A percentile compares a stretch with the other conserved stretches of the same genome.
Conservation (phyloP, 2,888 invertebrate species). For the Leucophenga montana region DNA sequence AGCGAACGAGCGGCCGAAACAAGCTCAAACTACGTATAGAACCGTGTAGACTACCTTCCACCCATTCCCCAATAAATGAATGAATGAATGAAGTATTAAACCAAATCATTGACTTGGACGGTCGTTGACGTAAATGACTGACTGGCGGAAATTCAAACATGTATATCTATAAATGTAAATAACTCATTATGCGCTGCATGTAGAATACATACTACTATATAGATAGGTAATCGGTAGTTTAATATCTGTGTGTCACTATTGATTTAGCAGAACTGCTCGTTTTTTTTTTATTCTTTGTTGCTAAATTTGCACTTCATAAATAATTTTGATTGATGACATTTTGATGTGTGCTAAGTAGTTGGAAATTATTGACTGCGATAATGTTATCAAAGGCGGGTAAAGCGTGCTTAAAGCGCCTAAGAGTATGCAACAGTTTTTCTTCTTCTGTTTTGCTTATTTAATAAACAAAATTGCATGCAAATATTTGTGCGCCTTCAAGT, state of each 20-base stretch:
- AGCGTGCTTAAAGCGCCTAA: too few relatives aligned
- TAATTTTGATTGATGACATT: slow-evolving; percentile 57
- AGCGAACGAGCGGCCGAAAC: neutral
- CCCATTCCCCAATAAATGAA: too few relatives aligned
- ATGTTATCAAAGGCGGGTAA: too few relatives aligned
- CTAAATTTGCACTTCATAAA: slow-evolving; percentile 39
- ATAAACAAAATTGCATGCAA: neutral
- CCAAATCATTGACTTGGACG: too few relatives aligned
- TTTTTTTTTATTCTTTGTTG: neutral
- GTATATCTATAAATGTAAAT: slow-evolving; percentile 16
- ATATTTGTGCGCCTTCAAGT: neutral
- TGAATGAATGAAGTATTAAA: neutral
- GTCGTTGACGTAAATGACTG: too few relatives aligned
- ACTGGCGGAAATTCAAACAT: slow-evolving; percentile 2
- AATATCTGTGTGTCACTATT: slow-evolving; percentile 8
- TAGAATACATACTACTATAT: too few relatives aligned
- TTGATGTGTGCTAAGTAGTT: slow-evolving; percentile 48
- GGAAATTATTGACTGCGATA: too few relatives aligned
- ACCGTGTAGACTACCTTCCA: neutral
- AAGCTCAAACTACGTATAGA: neutral
- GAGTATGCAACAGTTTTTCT: too few relatives aligned
- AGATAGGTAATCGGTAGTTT: too few relatives aligned
- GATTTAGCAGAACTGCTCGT: neutral
- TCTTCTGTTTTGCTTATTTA: too few relatives aligned
- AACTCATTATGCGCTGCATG: slow-evolving; percentile 21